Conservation (phyloP, 2,888 invertebrate genomes). For the Vandiemenella viatica region DNA sequence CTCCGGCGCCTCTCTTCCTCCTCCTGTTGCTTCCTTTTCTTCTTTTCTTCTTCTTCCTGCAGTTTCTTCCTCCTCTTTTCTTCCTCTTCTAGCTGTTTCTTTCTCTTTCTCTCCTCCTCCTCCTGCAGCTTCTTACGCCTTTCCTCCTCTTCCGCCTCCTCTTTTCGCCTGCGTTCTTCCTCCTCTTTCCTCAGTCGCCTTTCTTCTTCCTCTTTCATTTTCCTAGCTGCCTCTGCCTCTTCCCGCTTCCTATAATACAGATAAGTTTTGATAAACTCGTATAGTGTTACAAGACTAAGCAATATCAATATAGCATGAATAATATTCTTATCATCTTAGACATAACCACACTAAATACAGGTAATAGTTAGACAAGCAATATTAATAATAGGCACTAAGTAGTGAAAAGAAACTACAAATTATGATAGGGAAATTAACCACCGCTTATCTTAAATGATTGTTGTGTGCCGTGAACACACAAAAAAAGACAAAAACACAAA, state of each 20-base stretch:
- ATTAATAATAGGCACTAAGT: too few species aligned
- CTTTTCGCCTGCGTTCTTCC: slow-evolving; percentile 20
- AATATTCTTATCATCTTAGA: too few species aligned
- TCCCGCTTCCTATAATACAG: slow-evolving; percentile 24
- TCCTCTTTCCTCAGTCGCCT: slow-evolving; percentile 17
- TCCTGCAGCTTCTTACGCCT: slow-evolving; percentile 31
- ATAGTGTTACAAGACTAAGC: too few species aligned
- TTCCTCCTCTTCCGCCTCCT: slow-evolving; percentile 24
- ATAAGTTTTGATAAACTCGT: too few species aligned
- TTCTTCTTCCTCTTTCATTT: slow-evolving; percentile 19
- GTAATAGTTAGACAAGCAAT: too few species aligned
- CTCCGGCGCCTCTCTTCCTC: background rate
- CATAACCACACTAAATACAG: too few species aligned
- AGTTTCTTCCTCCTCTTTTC: slow-evolving; percentile 29
- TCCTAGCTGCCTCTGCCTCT: slow-evolving; percentile 26
- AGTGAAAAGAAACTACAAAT: too few species aligned
- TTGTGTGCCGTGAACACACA: too few species aligned
- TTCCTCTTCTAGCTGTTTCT: background rate
- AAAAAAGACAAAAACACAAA: too few species aligned
- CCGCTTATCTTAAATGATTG: too few species aligned
- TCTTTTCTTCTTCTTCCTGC: slow-evolving; percentile 32
- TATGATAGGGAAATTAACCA: too few species aligned
- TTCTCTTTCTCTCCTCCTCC: slow-evolving; percentile 23
- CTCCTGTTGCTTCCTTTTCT: slow-evolving; percentile 24
- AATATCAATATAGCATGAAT: too few species aligned